These are phyloP conservation scores for Pocillopora damicornis DNA, from an alignment of 64 coral and sea anemone genomes.

Conservation along the genomic window DNA sequence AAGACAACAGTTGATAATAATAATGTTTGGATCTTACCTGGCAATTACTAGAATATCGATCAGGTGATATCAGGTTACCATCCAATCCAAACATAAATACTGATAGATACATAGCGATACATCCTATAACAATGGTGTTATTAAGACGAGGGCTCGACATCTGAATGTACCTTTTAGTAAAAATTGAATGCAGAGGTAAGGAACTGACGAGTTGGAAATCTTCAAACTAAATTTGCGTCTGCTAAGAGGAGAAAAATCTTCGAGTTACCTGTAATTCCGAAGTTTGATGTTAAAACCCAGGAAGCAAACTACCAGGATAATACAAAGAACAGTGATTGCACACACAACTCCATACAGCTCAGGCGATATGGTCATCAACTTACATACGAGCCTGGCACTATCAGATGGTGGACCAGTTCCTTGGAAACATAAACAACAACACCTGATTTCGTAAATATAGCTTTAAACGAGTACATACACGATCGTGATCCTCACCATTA, in stretches of 20 bases:
- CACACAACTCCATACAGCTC: conserved; percentile 53
- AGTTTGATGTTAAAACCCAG: conserved; percentile 68
- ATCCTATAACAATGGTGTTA: conserved; percentile 59
- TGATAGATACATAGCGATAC: conserved; percentile 65
- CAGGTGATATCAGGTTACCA: conserved; percentile 49
- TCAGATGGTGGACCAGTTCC: conserved; percentile 43
- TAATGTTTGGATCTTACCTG: conserved; percentile 39
- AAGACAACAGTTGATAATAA: not conserved
- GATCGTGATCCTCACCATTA: too few relatives aligned
- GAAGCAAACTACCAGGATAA: conserved; percentile 62
- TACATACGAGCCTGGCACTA: conserved; percentile 3
- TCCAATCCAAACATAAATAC: conserved; percentile 82
- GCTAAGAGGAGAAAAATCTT: too few relatives aligned
- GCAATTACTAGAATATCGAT: conserved; percentile 38
- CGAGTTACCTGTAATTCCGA: conserved; percentile 63
- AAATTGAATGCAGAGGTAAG: not conserved
- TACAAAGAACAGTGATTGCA: conserved; percentile 45
- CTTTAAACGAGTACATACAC: too few relatives aligned
- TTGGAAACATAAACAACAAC: not conserved
- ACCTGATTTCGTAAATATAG: not conserved
- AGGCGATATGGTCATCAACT: conserved; percentile 56
- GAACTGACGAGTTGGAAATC: too few relatives aligned
- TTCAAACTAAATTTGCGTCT: too few relatives aligned
- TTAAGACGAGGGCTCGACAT: conserved; percentile 84
- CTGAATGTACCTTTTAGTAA: conserved; percentile 63